Conservation (phyloP, 2,888 invertebrate species). For the Rhagonycha lutea region DNA sequence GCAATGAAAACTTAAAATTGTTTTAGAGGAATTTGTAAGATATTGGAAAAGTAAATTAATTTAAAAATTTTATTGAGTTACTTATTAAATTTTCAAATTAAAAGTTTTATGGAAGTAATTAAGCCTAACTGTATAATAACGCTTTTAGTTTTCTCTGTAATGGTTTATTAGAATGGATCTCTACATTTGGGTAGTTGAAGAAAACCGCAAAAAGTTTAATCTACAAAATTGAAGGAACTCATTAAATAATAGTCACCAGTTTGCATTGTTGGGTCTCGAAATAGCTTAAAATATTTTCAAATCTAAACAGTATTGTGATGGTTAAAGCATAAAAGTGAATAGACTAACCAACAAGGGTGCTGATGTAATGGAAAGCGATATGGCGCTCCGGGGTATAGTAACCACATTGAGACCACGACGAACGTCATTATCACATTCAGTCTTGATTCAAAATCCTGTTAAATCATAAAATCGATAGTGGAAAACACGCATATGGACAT, state of each 20-base stretch:
- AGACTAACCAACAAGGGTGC: constrained; percentile 25
- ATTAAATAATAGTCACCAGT: background rate
- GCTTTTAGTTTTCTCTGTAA: background rate
- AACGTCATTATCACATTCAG: constrained; percentile 31
- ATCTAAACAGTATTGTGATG: constrained; percentile 28
- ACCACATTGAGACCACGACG: constrained; percentile 32
- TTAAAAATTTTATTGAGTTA: background rate
- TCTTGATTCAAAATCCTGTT: constrained; percentile 30
- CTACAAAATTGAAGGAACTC: background rate
- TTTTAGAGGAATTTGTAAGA: background rate
- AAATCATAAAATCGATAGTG: constrained; percentile 32
- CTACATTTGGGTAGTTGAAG: background rate
- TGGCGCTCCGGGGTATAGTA: constrained; percentile 34
- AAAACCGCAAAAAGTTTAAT: background rate
- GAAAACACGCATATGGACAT: constrained; percentile 17
- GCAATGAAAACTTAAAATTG: background rate
- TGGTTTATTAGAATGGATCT: background rate
- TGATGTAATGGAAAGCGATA: constrained; percentile 31
- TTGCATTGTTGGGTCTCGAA: background rate
- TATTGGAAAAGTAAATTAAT: background rate
- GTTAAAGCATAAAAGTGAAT: constrained; percentile 23
- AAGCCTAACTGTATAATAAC: background rate
- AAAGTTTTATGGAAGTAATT: background rate
- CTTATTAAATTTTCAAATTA: background rate
- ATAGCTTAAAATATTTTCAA: background rate